These are phyloP conservation scores for Meloidogyne hapla DNA, from an alignment of 1,140 invertebrate genomes.

Conservation along the genomic window DNA sequence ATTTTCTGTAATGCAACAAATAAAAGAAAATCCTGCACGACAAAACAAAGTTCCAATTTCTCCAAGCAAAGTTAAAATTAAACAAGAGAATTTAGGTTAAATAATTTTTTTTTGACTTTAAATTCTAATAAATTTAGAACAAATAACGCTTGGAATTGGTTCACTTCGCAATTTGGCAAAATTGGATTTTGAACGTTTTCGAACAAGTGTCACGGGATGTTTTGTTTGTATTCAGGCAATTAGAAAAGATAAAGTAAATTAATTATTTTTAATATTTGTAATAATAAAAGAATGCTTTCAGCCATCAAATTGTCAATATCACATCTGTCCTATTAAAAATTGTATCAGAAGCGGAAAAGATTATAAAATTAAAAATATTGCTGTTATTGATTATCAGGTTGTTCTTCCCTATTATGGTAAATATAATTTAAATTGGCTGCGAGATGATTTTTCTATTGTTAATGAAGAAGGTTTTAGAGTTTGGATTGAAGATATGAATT, in stretches of 20 bases:
- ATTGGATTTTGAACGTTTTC: conserved; percentile 21
- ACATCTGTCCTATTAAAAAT: conserved; percentile 8
- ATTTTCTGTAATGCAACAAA: too few relatives aligned
- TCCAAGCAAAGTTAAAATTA: too few relatives aligned
- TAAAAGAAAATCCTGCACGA: too few relatives aligned
- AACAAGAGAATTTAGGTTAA: too few relatives aligned
- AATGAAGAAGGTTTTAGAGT: conserved; percentile 22
- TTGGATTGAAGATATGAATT: conserved; percentile 18
- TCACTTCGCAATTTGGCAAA: conserved; percentile 16
- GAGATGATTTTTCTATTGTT: conserved; percentile 1
- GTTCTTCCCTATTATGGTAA: conserved; percentile 26
- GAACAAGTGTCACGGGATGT: conserved; percentile 8
- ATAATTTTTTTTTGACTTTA: too few relatives aligned
- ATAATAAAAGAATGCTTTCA: background rate
- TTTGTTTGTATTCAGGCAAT: conserved; percentile 22
- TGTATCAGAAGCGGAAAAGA: background rate
- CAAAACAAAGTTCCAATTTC: too few relatives aligned
- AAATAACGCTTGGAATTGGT: conserved; percentile 6
- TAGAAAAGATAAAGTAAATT: conserved; percentile 16
- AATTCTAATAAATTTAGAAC: background rate
- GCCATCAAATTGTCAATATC: conserved; percentile 20
- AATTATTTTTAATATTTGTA: background rate
- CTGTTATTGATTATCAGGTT: conserved; percentile 11
- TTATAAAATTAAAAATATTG: background rate
- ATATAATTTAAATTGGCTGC: conserved; percentile 16